Base-by-base conservation (phyloP, 2,888 invertebrate genomes). In the Ametastegia equiseti region DNA sequence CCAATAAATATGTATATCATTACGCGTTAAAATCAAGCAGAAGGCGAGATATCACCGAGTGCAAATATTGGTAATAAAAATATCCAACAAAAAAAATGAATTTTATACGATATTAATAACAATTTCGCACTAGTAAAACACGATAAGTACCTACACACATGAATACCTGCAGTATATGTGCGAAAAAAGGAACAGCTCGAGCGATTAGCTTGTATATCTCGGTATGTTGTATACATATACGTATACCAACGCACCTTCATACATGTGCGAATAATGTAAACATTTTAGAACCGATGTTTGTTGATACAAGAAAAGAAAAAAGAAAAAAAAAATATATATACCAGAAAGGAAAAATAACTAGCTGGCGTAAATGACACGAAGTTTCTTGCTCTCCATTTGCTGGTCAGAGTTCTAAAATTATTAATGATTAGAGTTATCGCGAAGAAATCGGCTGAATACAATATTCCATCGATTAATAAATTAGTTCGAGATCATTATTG, bases 191-290 rank as follows among this genome's bases (percentile, higher is more conserved):
- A n/a, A n/a, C 19, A 50, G 50, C 19, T 50, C n/a, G n/a, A 6
- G 50, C 19, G 50, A 50, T 50, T 50, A 50, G 50, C 50, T 19
- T 50, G n/a, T 15, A 47, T 47, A 47, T n/a, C 15, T 47, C n/a
- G 4, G 13, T 60, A 11, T 30, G 27, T 27, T 27, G n/a, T n/a
- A n/a, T n/a, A n/a, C n/a, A n/a, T n/a, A n/a, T n/a, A n/a, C n/a
- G n/a, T n/a, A n/a, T n/a, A n/a, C n/a, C n/a, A n/a, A n/a, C n/a
- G n/a, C n/a, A n/a, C n/a, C n/a, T n/a, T n/a, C n/a, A n/a, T n/a
- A n/a, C n/a, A n/a, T 13, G 60, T 27, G 60, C 23, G 60, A 60
- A 60, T 60, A 60, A 60, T 23, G 60, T 60, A 60, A 13, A 60
- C 57, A n/a, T 57, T 57, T 57, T 7, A 60, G 2, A 30, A 60